Base-by-base conservation (phyloP, 2,797 vertebrate genomes). In the Sebastiscus tertius region DNA sequence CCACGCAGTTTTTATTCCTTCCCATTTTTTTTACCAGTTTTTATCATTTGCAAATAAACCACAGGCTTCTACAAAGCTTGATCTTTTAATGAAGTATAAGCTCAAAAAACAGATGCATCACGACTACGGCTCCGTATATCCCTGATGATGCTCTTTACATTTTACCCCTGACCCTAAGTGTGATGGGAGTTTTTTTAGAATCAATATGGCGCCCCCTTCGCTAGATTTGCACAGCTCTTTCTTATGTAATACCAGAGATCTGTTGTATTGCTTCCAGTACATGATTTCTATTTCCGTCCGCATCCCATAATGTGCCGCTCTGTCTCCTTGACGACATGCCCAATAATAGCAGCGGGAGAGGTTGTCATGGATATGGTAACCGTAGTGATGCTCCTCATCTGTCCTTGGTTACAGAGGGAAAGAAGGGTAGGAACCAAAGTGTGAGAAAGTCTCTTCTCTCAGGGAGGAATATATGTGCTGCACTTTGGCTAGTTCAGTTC, bases 351-450 rank as follows among this genome's bases (percentile, higher is more conserved):
- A 91, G 87, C 77, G 26, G 82, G 82, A 86, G 87, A 91, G 93
- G 95, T 96, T 96, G 95, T 96, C 95, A 96, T 96, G 95, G 95
- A 94, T 95, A 95, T 96, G 92, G 94, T 95, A 94, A 93, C 95
- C 93, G 92, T 95, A 94, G 95, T 83, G 92, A 95, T 95, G 91
- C 89, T 91, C 92, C 91, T 93, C 89, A 89, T 90, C 90, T 91
- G 79, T 92, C 92, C 90, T 89, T 91, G 92, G 92, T 93, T 91
- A 88, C 86, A 85, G 77, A 87, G 83, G 80, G n/a, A 79, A 80
- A 78, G 85, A 80, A 34, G 78, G 80, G 70, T 92, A 86, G 91
- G 86, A 93, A 92, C 89, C 68, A 88, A 90, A 84, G 74, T 82
- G 72, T 67, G 81, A 82, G 76, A 77, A 76, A 68, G 65, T 84